A percentile compares a stretch with the other conserved stretches of the same genome.
Evolutionary conservation across 2,888 invertebrate species (phyloP).

Genomic region (Penaeus monodon): DNA sequence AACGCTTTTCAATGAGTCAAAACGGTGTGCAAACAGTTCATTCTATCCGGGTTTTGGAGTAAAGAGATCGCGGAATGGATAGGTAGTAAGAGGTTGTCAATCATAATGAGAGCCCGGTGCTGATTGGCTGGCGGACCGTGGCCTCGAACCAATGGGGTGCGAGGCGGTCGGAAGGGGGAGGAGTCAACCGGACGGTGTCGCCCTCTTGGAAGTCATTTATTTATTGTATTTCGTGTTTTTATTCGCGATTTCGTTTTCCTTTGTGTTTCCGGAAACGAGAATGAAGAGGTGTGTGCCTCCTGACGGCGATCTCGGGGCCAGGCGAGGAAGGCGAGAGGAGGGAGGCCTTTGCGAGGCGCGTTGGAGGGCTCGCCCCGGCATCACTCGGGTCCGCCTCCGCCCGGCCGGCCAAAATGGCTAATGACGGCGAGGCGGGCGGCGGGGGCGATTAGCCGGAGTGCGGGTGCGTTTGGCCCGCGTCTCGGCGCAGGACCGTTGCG

Average conservation of each 20-base stretch:
- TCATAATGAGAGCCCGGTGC: constrained; percentile 49
- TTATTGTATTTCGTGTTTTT: constrained; percentile 32
- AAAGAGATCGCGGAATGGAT: constrained; percentile 60
- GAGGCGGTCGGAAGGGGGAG: constrained; percentile 45
- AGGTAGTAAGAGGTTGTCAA: constrained; percentile 59
- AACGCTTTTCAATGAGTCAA: constrained; percentile 37
- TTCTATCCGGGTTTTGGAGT: constrained; percentile 43
- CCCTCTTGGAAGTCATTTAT: constrained; percentile 32
- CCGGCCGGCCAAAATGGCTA: constrained; percentile 60
- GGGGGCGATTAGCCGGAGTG: constrained; percentile 61
- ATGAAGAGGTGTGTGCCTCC: no score
- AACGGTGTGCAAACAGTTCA: constrained; percentile 45
- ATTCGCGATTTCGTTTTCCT: constrained; percentile 16
- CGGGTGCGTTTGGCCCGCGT: constrained; percentile 55
- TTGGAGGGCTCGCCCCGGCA: not conserved
- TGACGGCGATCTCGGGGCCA: not conserved
- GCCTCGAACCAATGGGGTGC: constrained; percentile 52
- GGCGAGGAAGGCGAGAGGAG: not conserved
- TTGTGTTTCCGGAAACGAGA: not conserved
- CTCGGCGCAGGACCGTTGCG: constrained; percentile 53
- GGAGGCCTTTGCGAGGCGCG: not conserved
- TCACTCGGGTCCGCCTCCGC: constrained; percentile 7
- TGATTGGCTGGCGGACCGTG: constrained; percentile 56
- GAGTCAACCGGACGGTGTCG: constrained; percentile 43
- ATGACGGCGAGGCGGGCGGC: constrained; percentile 53